These are phyloP conservation scores for Bergia puertoricense DNA, from an alignment of 92 coral and sea anemone genomes.

Conservation along the genomic window DNA sequence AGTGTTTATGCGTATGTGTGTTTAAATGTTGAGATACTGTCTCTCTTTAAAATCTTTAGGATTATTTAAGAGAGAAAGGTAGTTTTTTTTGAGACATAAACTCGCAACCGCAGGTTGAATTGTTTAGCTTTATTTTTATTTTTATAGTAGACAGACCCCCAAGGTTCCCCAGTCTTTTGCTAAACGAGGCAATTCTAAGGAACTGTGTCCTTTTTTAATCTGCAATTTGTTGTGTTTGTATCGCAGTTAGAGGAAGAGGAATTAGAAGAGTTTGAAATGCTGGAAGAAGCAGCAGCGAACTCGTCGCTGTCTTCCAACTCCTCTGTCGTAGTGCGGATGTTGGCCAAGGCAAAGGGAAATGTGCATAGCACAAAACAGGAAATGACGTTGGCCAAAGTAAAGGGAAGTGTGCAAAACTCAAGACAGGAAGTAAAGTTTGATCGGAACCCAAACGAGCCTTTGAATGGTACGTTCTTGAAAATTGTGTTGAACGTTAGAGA, in stretches of 20 bases:
- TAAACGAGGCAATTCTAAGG: background rate
- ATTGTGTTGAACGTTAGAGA: background rate
- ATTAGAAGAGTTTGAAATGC: slow-evolving; percentile 86
- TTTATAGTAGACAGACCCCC: background rate
- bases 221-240: background rate
- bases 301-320: slow-evolving; percentile 95
- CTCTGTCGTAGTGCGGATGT: slow-evolving; percentile 81
- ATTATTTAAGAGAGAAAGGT: background rate
- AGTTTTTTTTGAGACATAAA: background rate
- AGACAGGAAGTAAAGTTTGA: background rate
- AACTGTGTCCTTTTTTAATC: background rate
- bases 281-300: slow-evolving; percentile 93
- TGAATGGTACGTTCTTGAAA: background rate
- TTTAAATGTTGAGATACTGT: no score
- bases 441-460: background rate
- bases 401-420: slow-evolving; percentile 24
- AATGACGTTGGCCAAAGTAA: slow-evolving; percentile 62
- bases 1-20: no score
- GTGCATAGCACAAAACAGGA: background rate
- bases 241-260: slow-evolving; percentile 85
- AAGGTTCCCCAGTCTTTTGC: background rate
- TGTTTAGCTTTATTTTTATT: no score
- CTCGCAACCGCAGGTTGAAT: background rate
- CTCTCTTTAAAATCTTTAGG: no score
- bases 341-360: slow-evolving; percentile 68